phyloP scores from a whole-genome alignment of 2,797 vertebrate genomes.

The Pelobates cultripes region DNA sequence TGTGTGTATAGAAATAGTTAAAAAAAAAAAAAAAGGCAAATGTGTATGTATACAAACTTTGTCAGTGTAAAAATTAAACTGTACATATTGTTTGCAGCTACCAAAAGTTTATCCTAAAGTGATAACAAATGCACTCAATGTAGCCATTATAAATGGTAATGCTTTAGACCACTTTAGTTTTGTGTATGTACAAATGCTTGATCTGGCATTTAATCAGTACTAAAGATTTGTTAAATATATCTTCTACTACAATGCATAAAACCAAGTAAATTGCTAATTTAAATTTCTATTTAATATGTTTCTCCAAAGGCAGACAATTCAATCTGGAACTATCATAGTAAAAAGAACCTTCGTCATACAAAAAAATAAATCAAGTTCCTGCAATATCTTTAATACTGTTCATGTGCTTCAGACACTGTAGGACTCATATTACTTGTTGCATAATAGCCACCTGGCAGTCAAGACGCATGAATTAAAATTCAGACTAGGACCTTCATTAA shows the following conservation, averaged over 20 bases:
- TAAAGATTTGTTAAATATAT: too few species aligned
- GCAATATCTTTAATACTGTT: constrained; percentile 2
- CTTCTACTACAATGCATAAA: not conserved
- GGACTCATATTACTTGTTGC: not conserved
- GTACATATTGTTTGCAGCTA: too few species aligned
- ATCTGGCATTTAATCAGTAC: too few species aligned
- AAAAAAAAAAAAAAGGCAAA: too few species aligned
- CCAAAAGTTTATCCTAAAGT: too few species aligned
- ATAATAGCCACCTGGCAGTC: not conserved
- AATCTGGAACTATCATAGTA: not conserved
- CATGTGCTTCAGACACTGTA: not conserved
- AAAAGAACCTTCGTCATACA: constrained; percentile 17
- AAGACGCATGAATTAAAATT: not conserved
- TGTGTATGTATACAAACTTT: too few species aligned
- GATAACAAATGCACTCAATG: too few species aligned
- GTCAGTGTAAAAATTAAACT: too few species aligned
- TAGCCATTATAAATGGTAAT: too few species aligned
- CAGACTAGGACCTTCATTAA: not conserved
- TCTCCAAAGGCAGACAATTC: not conserved
- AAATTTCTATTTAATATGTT: not conserved
- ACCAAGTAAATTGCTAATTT: not conserved
- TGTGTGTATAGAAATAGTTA: too few species aligned
- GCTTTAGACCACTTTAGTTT: too few species aligned
- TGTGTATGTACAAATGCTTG: too few species aligned
- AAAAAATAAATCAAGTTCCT: not conserved